Conservation (phyloP, 2,113 vertebrate genomes). For the Nanger granti region DNA sequence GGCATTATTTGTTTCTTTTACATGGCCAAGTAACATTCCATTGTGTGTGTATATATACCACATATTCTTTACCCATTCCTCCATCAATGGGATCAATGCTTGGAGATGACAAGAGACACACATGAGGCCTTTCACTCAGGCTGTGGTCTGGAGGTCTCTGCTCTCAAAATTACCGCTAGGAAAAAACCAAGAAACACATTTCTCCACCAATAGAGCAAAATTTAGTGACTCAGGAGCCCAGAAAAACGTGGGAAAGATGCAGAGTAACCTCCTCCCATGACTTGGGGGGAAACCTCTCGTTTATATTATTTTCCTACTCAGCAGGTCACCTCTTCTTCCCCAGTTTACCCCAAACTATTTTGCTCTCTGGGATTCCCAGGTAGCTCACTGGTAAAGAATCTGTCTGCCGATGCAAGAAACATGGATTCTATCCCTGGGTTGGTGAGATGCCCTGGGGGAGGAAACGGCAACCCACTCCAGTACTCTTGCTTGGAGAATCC, state of each 20-base stretch:
- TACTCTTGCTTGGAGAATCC: neutral
- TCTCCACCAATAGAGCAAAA: neutral
- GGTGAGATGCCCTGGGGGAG: neutral
- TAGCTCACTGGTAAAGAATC: neutral
- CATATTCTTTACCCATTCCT: neutral
- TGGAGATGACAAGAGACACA: neutral
- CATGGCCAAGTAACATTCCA: neutral
- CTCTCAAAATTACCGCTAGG: neutral
- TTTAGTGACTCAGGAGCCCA: neutral
- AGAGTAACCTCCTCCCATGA: neutral
- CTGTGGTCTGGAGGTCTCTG: neutral
- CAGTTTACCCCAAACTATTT: neutral
- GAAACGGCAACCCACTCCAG: neutral
- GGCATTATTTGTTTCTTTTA: neutral
- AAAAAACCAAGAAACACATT: neutral
- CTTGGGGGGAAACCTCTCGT: neutral
- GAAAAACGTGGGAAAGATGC: neutral
- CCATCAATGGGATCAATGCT: neutral
- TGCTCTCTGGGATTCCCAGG: neutral
- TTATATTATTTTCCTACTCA: neutral
- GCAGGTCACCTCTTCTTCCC: neutral
- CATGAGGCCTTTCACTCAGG: neutral
- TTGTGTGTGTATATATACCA: neutral
- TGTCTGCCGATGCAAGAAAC: neutral
- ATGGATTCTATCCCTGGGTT: neutral